Conservation (phyloP, 2,888 invertebrate genomes). For the Synanthedon vespiformis region DNA sequence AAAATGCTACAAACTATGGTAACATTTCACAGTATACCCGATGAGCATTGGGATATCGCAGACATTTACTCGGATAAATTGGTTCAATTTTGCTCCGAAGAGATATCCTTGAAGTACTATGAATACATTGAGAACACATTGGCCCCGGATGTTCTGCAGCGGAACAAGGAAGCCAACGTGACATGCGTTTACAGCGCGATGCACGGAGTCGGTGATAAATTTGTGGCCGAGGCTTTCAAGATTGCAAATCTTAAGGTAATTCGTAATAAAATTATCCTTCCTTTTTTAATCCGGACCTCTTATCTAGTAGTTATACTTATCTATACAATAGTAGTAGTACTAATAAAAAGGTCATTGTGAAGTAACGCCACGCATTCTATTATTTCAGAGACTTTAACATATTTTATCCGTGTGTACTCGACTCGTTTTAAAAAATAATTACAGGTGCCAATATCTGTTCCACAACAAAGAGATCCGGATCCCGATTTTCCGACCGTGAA, state of each 20-base stretch:
- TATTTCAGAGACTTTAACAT: too few relatives aligned
- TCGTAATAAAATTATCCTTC: background rate
- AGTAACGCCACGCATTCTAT: too few relatives aligned
- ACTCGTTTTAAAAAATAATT: background rate
- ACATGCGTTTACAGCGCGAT: slow-evolving; percentile 93
- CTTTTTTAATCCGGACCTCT: background rate
- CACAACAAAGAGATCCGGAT: slow-evolving; percentile 87
- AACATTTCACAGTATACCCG: slow-evolving; percentile 69
- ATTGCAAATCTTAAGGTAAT: slow-evolving; percentile 78
- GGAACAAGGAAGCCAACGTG: slow-evolving; percentile 69
- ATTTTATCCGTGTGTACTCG: too few relatives aligned
- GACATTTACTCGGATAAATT: slow-evolving; percentile 66
- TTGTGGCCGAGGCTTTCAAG: slow-evolving; percentile 80
- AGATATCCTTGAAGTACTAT: slow-evolving; percentile 78
- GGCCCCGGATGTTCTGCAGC: slow-evolving; percentile 58
- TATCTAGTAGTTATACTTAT: background rate
- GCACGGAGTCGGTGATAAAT: slow-evolving; percentile 95
- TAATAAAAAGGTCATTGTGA: background rate
- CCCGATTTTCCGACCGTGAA: slow-evolving; percentile 97
- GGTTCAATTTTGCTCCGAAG: slow-evolving; percentile 76
- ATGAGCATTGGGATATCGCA: slow-evolving; percentile 81
- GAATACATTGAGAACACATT: slow-evolving; percentile 67
- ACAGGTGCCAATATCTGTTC: slow-evolving; percentile 74
- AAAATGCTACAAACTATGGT: too few relatives aligned
- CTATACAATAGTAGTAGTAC: background rate